phyloP scores from a whole-genome alignment of 2,797 vertebrate species.

The Gymnothorax javanicus region DNA sequence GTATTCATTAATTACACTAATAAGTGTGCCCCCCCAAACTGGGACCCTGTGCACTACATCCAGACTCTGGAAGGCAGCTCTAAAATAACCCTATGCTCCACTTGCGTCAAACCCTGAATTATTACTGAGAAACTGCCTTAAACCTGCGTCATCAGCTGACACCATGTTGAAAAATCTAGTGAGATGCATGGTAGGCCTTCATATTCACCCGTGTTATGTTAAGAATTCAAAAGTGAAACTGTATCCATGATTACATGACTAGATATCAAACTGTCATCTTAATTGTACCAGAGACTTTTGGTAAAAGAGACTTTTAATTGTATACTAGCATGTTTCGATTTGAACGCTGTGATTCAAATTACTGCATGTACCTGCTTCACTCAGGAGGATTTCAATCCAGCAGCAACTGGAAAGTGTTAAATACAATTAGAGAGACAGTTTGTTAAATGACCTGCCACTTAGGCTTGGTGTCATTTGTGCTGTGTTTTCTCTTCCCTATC shows the following conservation, averaged over 20 bases:
- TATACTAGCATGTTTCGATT: not conserved
- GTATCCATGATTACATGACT: not conserved
- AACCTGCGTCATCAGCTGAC: not conserved
- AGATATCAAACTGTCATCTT: not conserved
- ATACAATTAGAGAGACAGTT: not conserved
- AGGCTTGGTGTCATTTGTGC: conserved; percentile 15
- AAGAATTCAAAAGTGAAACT: not conserved
- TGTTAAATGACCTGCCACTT: conserved; percentile 6
- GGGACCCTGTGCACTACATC: too few relatives aligned
- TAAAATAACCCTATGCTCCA: conserved; percentile 20
- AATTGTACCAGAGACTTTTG: not conserved
- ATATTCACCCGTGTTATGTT: not conserved
- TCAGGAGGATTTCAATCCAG: not conserved
- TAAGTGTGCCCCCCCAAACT: not conserved
- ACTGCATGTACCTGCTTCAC: not conserved
- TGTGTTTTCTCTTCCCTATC: not conserved
- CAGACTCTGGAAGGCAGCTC: not conserved
- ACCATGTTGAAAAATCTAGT: not conserved
- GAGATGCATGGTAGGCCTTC: not conserved
- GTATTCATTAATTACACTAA: conserved; percentile 23
- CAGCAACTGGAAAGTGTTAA: not conserved
- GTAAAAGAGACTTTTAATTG: not conserved
- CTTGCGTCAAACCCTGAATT: conserved; percentile 2
- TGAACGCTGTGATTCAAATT: not conserved
- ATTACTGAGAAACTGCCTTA: not conserved